A percentile compares a stretch with the other conserved stretches of the same genome.
phyloP scores from a whole-genome alignment of 2,797 vertebrate genomes.

The Peromyscus attwateri region DNA sequence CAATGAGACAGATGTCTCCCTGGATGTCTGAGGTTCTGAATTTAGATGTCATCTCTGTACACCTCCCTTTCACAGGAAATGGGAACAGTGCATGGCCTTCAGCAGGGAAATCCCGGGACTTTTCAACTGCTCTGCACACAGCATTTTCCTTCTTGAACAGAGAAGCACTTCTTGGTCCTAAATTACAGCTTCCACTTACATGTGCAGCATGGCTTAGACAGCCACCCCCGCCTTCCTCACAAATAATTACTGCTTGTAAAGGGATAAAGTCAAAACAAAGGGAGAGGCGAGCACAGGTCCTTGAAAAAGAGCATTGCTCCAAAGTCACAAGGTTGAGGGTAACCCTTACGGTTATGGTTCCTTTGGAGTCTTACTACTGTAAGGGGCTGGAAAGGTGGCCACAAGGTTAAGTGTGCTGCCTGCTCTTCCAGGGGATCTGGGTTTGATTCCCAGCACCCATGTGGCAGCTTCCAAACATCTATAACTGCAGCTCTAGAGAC shows the following conservation, averaged over 20 bases:
- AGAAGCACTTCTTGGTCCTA: slow-evolving; percentile 51
- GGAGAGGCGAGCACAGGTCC: neutral
- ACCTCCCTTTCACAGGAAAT: neutral
- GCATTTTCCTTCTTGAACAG: slow-evolving; percentile 7
- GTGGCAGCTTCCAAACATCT: neutral
- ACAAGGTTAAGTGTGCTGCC: neutral
- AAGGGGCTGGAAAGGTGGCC: neutral
- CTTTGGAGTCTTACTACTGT: neutral
- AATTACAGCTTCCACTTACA: slow-evolving; percentile 63
- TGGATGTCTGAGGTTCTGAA: neutral
- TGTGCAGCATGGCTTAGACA: neutral
- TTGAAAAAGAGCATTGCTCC: neutral
- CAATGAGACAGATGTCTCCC: neutral
- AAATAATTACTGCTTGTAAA: slow-evolving; percentile 28
- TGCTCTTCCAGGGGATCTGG: neutral
- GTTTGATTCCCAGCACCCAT: neutral
- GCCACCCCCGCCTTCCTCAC: neutral
- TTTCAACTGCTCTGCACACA: neutral
- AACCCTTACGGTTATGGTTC: neutral
- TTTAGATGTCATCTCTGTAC: neutral
- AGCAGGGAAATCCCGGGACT: neutral
- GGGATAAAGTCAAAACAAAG: slow-evolving; percentile 59
- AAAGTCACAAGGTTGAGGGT: neutral
- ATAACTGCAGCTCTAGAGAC: neutral
- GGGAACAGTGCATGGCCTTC: neutral